Percentiles rank a stretch among this genome's conserved stretches.
Conservation (phyloP, 2,888 invertebrate species). For the Actias luna region DNA sequence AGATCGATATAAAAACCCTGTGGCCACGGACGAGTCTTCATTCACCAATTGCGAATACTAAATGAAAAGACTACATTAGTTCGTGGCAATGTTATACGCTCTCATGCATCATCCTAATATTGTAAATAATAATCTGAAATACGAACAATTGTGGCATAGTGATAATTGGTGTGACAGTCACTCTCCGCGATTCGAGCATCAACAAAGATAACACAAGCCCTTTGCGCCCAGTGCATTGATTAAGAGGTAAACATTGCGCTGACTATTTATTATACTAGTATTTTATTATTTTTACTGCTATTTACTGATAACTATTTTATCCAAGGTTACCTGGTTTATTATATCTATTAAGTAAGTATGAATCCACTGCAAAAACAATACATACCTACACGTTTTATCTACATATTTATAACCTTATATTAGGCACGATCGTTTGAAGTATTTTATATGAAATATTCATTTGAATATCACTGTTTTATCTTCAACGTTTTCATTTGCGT, state of each 20-base stretch:
- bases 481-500: conserved; percentile 49
- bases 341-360: background rate
- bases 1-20: conserved; percentile 53
- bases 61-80: conserved; percentile 68
- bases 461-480: conserved; percentile 38
- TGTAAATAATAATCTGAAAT: conserved; percentile 58
- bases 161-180: conserved; percentile 77
- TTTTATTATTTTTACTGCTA: conserved; percentile 43
- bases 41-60: conserved; percentile 65
- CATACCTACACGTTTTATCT: background rate
- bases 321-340: background rate
- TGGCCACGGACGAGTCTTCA: conserved; percentile 46
- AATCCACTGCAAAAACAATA: background rate
- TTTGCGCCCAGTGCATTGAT: conserved; percentile 58
- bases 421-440: background rate
- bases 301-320: background rate
- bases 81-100: conserved; percentile 78
- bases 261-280: background rate
- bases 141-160: conserved; percentile 79
- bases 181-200: conserved; percentile 72
- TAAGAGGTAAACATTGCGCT: conserved; percentile 65
- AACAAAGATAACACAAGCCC: conserved; percentile 68
- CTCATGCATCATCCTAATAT: conserved; percentile 66
- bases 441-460: conserved; percentile 24
- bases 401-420: background rate